phyloP scores from a whole-genome alignment of 2,888 invertebrate species.

The Standfussiana lucernea region DNA sequence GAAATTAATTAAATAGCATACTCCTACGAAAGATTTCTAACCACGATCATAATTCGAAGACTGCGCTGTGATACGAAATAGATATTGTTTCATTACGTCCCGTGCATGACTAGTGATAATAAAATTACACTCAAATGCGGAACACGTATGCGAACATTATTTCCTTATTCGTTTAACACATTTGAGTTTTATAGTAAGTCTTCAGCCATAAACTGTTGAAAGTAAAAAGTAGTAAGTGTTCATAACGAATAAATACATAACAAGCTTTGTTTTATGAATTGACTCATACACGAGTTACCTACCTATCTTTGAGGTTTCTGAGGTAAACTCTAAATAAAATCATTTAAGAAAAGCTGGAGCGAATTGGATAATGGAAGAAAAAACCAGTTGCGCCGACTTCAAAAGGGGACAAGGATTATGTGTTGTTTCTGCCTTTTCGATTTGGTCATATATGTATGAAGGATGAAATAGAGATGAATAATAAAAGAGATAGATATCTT shows the following conservation, averaged over 20 bases:
- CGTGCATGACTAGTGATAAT: slow-evolving; percentile 60
- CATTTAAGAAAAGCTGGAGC: neutral
- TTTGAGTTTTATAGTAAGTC: slow-evolving; percentile 39
- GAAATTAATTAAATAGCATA: neutral
- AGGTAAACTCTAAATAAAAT: neutral
- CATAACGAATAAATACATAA: slow-evolving; percentile 15
- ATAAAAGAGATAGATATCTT: neutral
- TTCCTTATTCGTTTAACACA: slow-evolving; percentile 57
- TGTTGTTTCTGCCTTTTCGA: neutral
- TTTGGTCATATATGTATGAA: neutral
- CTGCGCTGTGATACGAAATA: slow-evolving; percentile 25
- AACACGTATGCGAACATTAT: slow-evolving; percentile 46
- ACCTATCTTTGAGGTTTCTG: neutral
- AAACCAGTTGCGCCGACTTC: too few relatives aligned
- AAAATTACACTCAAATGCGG: slow-evolving; percentile 56
- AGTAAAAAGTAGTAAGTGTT: slow-evolving; percentile 27
- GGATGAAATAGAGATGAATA: neutral
- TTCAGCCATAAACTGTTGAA: slow-evolving; percentile 32
- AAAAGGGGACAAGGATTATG: neutral
- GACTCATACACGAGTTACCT: neutral
- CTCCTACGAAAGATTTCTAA: slow-evolving; percentile 7
- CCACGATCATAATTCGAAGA: slow-evolving; percentile 1
- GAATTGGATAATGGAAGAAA: neutral
- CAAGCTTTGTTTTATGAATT: slow-evolving; percentile 1
- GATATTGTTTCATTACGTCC: slow-evolving; percentile 29